These are phyloP conservation scores for Camelus bactrianus DNA, from an alignment of 2,113 vertebrate genomes.

Conservation along the genomic window DNA sequence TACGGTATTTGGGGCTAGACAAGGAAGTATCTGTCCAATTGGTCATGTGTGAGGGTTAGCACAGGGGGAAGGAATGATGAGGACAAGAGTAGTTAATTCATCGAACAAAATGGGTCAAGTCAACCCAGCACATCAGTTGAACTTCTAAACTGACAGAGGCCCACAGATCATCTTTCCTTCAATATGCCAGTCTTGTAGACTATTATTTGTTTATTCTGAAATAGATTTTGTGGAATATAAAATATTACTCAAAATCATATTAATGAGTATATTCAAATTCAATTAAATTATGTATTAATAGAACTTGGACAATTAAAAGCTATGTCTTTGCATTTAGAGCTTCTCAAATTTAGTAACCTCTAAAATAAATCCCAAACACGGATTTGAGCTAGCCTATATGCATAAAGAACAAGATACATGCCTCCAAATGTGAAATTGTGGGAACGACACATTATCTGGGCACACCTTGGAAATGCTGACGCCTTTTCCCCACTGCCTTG, in stretches of 20 bases:
- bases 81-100: not conserved
- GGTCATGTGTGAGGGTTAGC: not conserved
- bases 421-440: not conserved
- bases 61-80: not conserved
- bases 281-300: slow-evolving; percentile 19
- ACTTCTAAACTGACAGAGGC: not conserved
- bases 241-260: slow-evolving; percentile 24
- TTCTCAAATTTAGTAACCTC: not conserved
- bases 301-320: not conserved
- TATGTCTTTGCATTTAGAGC: not conserved
- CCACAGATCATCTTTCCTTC: not conserved
- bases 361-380: slow-evolving; percentile 45
- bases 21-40: not conserved
- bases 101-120: not conserved
- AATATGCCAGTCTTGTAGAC: not conserved
- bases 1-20: not conserved
- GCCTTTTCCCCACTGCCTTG: not conserved
- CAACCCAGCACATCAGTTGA: not conserved
- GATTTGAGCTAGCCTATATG: not conserved
- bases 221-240: not conserved
- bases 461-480: slow-evolving; percentile 3
- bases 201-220: not conserved
- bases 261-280: not conserved
- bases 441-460: not conserved
- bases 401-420: not conserved